These are phyloP conservation scores for Petrolisthes manimaculis DNA, from an alignment of 2,888 invertebrate species.

Conservation along the genomic window DNA sequence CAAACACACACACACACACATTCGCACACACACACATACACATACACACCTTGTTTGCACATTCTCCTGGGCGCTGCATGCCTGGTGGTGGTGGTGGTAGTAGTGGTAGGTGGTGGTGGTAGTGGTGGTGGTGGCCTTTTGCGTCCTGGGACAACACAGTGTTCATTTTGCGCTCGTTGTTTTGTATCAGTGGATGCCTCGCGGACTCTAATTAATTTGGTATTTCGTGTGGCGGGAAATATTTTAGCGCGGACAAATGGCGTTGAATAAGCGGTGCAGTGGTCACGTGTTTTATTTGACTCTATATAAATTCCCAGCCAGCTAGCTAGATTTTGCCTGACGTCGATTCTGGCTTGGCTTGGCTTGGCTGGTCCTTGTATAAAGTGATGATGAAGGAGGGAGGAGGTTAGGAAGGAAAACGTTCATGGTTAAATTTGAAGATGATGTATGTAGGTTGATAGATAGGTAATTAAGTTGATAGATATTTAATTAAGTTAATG, in stretches of 20 bases:
- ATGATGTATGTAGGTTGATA: too few relatives aligned
- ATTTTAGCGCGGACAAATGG: slow-evolving; percentile 43
- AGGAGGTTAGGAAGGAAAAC: too few relatives aligned
- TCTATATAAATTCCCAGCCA: slow-evolving; percentile 35
- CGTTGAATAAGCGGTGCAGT: slow-evolving; percentile 39
- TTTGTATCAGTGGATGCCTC: slow-evolving; percentile 29
- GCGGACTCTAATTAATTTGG: slow-evolving; percentile 50
- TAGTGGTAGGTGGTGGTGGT: too few relatives aligned
- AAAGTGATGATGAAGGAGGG: too few relatives aligned
- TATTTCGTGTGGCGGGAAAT: slow-evolving; percentile 37
- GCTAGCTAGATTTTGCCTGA: too few relatives aligned
- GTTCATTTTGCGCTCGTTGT: slow-evolving; percentile 28
- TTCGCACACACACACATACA: slow-evolving; percentile 7
- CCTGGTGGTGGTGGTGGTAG: background rate
- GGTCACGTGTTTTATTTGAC: slow-evolving; percentile 52
- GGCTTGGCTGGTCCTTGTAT: too few relatives aligned
- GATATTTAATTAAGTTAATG: too few relatives aligned
- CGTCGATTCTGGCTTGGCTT: too few relatives aligned
- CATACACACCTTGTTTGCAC: background rate
- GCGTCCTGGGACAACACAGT: background rate
- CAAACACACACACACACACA: too few relatives aligned
- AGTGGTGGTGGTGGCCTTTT: slow-evolving; percentile 1
- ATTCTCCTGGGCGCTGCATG: too few relatives aligned
- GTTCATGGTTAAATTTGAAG: too few relatives aligned
- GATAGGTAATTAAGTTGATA: too few relatives aligned